phyloP scores from a whole-genome alignment of 2,113 vertebrate species.

The Pyxicephalus adspersus region DNA sequence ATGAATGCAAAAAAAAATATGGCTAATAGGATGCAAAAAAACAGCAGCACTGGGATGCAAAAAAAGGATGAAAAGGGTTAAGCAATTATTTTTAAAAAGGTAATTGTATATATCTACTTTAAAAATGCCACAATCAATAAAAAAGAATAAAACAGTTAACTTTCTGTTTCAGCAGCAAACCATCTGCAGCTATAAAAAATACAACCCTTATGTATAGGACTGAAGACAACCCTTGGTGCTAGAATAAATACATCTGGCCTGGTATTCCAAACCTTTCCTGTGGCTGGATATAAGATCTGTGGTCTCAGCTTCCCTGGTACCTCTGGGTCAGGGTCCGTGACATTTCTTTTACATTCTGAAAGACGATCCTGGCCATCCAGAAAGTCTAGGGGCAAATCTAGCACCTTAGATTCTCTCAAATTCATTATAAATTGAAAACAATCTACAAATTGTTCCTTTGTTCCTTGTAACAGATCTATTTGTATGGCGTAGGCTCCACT shows the following conservation, averaged over 20 bases:
- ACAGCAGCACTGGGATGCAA: no score
- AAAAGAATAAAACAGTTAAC: no score
- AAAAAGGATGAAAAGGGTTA: no score
- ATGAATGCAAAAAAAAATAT: no score
- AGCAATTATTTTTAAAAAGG: no score
- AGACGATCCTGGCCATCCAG: background rate
- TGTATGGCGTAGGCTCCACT: no score
- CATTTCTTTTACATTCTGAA: slow-evolving; percentile 1
- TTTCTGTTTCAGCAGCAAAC: background rate
- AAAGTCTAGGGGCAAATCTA: background rate
- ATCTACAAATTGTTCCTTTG: slow-evolving; percentile 3
- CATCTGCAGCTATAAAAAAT: background rate
- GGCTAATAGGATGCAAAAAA: no score
- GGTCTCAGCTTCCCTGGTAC: background rate
- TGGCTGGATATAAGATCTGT: background rate
- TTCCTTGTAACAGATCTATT: background rate
- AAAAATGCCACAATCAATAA: no score
- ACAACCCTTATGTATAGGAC: no score
- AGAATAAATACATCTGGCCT: background rate
- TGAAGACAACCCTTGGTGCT: no score
- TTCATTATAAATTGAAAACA: background rate
- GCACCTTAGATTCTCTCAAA: background rate
- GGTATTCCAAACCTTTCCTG: background rate
- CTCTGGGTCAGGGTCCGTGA: background rate
- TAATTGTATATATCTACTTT: no score